Evolutionary conservation across 2,113 vertebrate genomes (phyloP), one percentile per base, ranked within the genome.

Genomic region (Arizona elegans): DNA sequence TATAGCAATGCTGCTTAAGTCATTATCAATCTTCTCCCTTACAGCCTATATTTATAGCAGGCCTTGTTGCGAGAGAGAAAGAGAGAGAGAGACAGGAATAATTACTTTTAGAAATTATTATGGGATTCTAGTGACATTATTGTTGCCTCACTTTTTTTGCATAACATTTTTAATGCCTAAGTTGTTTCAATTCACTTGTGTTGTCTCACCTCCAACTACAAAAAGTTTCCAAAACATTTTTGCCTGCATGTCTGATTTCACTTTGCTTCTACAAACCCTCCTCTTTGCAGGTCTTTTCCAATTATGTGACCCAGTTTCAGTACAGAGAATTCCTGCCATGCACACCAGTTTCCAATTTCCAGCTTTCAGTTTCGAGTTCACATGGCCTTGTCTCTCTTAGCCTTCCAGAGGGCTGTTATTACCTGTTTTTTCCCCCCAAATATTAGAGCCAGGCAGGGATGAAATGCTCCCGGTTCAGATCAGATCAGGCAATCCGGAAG

Each of bases 261-360:
- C 47, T n/a, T 90, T 92, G 47, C 26, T 94, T 91, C 90, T 93
- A 55, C 38, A 95, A 87, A 94, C 0, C 43, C 43, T 47, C 43
- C 54, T 92, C 53, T 91, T 94, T 92, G 59, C 5, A 1, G 93
- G 94, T 93, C 43, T 13, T 89, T 59, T 95, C 89, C 91, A 94
- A 90, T 50, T 93, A 1, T 47, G 29, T n/a, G 52, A 29, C 50
- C 52, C 50, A 53, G 2, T 54, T 87, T 24, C 86, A 87, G 11
- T 19, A 24, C 43, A 87, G 10, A 43, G 81, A 23, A 47, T 21
- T 86, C 21, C 23, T 53, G 24, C 86, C 26, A 24, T 13, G 50
- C 13, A 53, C 26, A 92, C 26, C 50, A 92, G 90, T 38, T 92
- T 75, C 26, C 50, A 92, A 89, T 38, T 92, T 75, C 86, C 92